These are phyloP conservation scores for Lathronympha strigana DNA, from an alignment of 2,888 invertebrate genomes.

Conservation along the genomic window DNA sequence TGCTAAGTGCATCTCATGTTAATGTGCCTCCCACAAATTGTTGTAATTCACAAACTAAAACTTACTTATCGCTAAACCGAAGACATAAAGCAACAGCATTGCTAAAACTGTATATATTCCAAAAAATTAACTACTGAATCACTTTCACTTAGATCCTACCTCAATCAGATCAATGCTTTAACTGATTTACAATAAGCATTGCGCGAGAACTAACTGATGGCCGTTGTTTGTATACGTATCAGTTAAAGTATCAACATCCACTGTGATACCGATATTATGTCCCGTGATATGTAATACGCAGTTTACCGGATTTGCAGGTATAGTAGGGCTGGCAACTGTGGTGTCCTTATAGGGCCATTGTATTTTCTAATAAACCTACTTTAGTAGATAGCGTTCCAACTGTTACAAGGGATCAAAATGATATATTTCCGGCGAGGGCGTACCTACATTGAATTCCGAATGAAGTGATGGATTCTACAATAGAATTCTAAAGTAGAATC, in stretches of 20 bases:
- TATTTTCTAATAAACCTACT: too few relatives aligned
- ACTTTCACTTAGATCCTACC: not conserved
- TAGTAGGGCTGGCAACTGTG: not conserved
- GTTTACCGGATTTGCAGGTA: not conserved
- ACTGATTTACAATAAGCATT: conserved; percentile 14
- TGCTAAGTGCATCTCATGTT: too few relatives aligned
- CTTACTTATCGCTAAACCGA: conserved; percentile 21
- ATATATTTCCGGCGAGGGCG: too few relatives aligned
- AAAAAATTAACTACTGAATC: not conserved
- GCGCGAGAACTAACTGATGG: not conserved
- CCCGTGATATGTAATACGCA: conserved; percentile 13
- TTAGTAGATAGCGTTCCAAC: too few relatives aligned
- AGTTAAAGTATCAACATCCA: conserved; percentile 24
- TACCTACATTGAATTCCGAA: too few relatives aligned
- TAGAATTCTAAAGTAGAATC: too few relatives aligned
- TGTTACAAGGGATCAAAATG: too few relatives aligned
- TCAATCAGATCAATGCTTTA: not conserved
- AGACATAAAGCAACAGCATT: conserved; percentile 10
- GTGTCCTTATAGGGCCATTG: too few relatives aligned
- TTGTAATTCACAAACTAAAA: not conserved
- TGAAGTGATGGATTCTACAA: too few relatives aligned
- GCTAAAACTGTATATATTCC: not conserved
- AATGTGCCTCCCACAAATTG: too few relatives aligned
- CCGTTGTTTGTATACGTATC: conserved; percentile 10
- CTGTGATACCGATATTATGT: not conserved